Percentiles rank a stretch among this genome's conserved stretches.
Evolutionary conservation across 2,888 invertebrate species (phyloP).

Genomic region (Plebejus argus): DNA sequence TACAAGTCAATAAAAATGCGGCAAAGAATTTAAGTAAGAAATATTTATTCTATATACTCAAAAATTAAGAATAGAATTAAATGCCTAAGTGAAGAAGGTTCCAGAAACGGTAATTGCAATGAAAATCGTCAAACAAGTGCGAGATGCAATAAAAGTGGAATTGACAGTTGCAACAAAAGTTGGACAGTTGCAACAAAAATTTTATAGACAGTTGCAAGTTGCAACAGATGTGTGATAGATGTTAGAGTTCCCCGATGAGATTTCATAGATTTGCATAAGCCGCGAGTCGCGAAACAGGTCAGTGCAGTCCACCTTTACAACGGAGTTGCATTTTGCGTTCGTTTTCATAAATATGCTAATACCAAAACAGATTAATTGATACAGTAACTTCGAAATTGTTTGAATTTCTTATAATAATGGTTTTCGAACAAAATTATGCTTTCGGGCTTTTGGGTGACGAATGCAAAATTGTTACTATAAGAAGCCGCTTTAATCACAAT

Average conservation of each 20-base stretch:
- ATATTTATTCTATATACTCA: background rate
- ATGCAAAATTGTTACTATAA: background rate
- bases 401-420: background rate
- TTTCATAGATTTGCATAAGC: constrained; percentile 64
- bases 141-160: background rate
- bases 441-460: background rate
- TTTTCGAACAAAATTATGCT: background rate
- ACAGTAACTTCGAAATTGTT: background rate
- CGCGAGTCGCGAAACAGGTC: constrained; percentile 62
- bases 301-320: constrained; percentile 51
- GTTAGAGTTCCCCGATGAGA: background rate
- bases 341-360: constrained; percentile 41
- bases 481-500: background rate
- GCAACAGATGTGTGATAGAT: background rate
- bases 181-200: background rate
- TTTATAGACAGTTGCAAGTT: background rate
- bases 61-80: background rate
- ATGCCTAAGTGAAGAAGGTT: too few relatives aligned
- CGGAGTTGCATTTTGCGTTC: constrained; percentile 38
- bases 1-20: background rate
- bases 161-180: background rate
- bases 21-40: too few relatives aligned
- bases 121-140: background rate
- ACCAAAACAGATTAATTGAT: constrained; percentile 32
- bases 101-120: background rate